These are phyloP conservation scores for Macrophya alboannulata DNA, from an alignment of 2,888 invertebrate genomes.

Conservation along the genomic window DNA sequence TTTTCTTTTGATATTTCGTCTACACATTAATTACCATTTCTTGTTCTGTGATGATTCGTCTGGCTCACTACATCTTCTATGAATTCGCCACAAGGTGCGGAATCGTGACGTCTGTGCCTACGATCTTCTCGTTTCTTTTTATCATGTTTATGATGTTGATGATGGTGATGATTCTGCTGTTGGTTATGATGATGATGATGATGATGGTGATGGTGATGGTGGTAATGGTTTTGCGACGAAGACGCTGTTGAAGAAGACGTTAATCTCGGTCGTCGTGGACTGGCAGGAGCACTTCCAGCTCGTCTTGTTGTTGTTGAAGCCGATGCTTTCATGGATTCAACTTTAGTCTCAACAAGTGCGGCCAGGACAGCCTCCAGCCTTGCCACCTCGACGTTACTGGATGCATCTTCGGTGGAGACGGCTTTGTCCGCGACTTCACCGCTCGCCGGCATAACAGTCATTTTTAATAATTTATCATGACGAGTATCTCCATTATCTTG, in stretches of 20 bases:
- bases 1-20: neutral
- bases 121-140: conserved; percentile 67
- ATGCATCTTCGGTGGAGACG: conserved; percentile 86
- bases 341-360: conserved; percentile 88
- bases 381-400: conserved; percentile 82
- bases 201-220: conserved; percentile 71
- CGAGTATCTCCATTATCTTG: conserved; percentile 27
- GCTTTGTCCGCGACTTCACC: conserved; percentile 85
- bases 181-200: conserved; percentile 70
- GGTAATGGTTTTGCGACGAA: conserved; percentile 77
- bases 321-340: conserved; percentile 83
- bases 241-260: conserved; percentile 80
- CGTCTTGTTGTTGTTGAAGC: conserved; percentile 77
- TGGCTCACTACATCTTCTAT: conserved; percentile 65
- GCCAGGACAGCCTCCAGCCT: conserved; percentile 87
- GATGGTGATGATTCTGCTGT: conserved; percentile 65
- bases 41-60: conserved; percentile 60
- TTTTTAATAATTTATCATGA: conserved; percentile 59
- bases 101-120: conserved; percentile 73
- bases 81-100: conserved; percentile 75
- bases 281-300: conserved; percentile 79
- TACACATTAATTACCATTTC: conserved; percentile 64
- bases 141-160: conserved; percentile 67
- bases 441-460: conserved; percentile 79
- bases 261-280: conserved; percentile 79